Evolutionary conservation across 2,888 invertebrate genomes (phyloP).

Genomic region (Dexiosoma caninum): DNA sequence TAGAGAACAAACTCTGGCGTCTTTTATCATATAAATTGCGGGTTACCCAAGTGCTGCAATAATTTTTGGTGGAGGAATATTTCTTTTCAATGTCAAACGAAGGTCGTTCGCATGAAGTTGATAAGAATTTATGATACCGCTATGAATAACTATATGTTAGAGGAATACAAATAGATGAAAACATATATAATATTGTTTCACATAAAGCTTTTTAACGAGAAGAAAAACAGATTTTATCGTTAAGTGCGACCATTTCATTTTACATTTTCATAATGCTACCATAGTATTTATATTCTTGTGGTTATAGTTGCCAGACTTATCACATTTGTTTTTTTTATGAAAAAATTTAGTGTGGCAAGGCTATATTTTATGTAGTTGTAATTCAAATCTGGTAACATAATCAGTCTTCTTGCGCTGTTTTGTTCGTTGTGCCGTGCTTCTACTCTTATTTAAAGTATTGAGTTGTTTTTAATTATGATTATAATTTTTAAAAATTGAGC

Average conservation of each 20-base stretch:
- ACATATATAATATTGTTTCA: background rate
- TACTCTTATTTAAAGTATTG: too few relatives aligned
- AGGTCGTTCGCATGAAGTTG: conserved; percentile 60
- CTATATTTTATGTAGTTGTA: too few relatives aligned
- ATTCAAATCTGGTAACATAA: too few relatives aligned
- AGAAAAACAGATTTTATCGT: conserved; percentile 7
- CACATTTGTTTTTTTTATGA: too few relatives aligned
- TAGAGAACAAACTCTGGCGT: conserved; percentile 64
- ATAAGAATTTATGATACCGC: conserved; percentile 43
- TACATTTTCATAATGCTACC: conserved; percentile 20
- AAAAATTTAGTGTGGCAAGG: too few relatives aligned
- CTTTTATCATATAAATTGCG: background rate
- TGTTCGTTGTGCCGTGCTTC: too few relatives aligned
- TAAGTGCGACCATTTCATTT: conserved; percentile 11
- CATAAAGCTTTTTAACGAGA: conserved; percentile 45
- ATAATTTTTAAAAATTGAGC: too few relatives aligned
- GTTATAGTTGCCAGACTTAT: too few relatives aligned
- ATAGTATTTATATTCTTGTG: background rate
- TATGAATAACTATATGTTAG: background rate
- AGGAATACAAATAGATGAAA: background rate
- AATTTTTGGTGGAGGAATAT: background rate
- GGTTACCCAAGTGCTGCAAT: background rate
- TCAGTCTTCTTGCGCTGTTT: too few relatives aligned
- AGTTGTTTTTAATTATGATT: too few relatives aligned
- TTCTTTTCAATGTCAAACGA: conserved; percentile 66